Percentiles rank a stretch among this genome's conserved stretches.
phyloP scores from a whole-genome alignment of 2,888 invertebrate species.

The Hirtodrosophila cameraria region DNA sequence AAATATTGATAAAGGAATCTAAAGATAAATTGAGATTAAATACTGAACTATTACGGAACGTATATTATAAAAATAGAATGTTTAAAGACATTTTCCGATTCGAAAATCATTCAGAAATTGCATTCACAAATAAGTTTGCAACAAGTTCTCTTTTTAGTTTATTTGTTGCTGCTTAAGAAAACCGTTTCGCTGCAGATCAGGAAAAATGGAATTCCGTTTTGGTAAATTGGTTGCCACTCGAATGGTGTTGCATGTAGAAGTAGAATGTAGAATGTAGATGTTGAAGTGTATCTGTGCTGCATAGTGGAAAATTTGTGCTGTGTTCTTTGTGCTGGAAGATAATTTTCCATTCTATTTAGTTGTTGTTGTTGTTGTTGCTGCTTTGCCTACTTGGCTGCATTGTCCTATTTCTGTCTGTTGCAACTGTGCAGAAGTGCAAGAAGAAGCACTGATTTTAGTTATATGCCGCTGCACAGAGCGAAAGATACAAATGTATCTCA shows the following conservation, averaged over 20 bases:
- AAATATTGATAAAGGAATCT: too few relatives aligned
- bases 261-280: slow-evolving; percentile 18
- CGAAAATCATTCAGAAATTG: slow-evolving; percentile 26
- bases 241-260: too few relatives aligned
- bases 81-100: not conserved
- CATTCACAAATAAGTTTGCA: slow-evolving; percentile 15
- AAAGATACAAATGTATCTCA: slow-evolving; percentile 67
- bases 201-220: slow-evolving; percentile 41
- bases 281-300: slow-evolving; percentile 1
- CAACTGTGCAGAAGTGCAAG: slow-evolving; percentile 15
- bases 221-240: slow-evolving; percentile 42
- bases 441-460: slow-evolving; percentile 16
- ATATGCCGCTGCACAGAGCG: slow-evolving; percentile 29
- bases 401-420: slow-evolving; percentile 59
- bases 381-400: slow-evolving; percentile 55
- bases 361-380: slow-evolving; percentile 8
- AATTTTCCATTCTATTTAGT: slow-evolving; percentile 35
- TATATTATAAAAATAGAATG: not conserved
- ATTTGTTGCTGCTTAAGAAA: too few relatives aligned
- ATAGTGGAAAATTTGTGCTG: slow-evolving; percentile 6
- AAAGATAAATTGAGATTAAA: too few relatives aligned
- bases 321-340: slow-evolving; percentile 35
- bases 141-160: too few relatives aligned
- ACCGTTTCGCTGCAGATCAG: too few relatives aligned
- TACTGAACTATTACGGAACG: too few relatives aligned